Conservation (phyloP, 2,888 invertebrate genomes). For the Nomada fabriciana region DNA sequence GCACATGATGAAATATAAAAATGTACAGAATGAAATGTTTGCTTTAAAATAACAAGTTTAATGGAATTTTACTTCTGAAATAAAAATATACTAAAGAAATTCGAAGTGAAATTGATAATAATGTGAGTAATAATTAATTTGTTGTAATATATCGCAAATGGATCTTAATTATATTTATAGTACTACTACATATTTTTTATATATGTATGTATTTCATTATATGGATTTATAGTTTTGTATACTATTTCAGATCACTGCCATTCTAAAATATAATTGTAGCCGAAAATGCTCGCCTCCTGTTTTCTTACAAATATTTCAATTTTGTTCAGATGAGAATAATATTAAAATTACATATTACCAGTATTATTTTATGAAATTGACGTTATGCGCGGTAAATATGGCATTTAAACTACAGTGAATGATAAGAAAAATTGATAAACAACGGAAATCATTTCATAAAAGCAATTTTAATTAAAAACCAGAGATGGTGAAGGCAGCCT, state of each 20-base stretch:
- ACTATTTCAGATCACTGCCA: background rate
- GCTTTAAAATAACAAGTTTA: no score
- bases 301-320: background rate
- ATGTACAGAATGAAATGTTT: no score
- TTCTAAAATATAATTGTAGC: background rate
- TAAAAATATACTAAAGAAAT: no score
- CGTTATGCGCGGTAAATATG: background rate
- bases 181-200: no score
- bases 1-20: no score
- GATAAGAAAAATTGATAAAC: slow-evolving; percentile 8
- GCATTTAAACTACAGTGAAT: background rate
- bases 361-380: background rate
- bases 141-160: no score
- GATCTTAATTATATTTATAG: no score
- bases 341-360: background rate
- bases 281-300: background rate
- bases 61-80: no score
- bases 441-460: slow-evolving; percentile 32
- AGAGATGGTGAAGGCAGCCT: slow-evolving; percentile 29
- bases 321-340: background rate
- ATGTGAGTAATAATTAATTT: no score
- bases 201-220: no score
- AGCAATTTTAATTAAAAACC: slow-evolving; percentile 41
- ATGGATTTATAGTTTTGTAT: background rate
- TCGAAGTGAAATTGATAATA: no score